A percentile compares a stretch with the other conserved stretches of the same genome.
Conservation (phyloP, 2,797 vertebrate genomes). For the Melanogrammus aeglefinus region DNA sequence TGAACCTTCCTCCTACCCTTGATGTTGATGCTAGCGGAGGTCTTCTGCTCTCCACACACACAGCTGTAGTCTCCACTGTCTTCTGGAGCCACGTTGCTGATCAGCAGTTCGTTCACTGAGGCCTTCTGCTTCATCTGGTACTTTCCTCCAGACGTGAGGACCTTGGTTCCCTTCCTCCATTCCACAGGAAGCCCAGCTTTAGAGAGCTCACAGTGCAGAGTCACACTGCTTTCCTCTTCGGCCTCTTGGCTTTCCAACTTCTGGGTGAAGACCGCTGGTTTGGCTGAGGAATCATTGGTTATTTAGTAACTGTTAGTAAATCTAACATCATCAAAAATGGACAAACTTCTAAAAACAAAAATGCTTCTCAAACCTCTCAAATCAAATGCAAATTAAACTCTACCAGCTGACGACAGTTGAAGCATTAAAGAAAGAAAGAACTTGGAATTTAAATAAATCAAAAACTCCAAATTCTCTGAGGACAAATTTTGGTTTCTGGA, state of each 20-base stretch:
- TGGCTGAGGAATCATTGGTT: conserved; percentile 45
- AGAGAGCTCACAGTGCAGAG: conserved; percentile 61
- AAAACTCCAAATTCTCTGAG: background rate
- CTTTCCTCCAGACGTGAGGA: conserved; percentile 69
- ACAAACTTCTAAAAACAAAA: background rate
- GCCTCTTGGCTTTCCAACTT: conserved; percentile 64
- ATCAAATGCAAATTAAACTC: background rate
- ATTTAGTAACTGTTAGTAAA: background rate
- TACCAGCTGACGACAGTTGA: background rate
- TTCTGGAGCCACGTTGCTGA: background rate
- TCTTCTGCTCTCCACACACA: conserved; percentile 71
- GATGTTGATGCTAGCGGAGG: conserved; percentile 60
- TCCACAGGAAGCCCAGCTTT: conserved; percentile 58
- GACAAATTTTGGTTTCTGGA: background rate
- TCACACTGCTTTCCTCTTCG: conserved; percentile 54
- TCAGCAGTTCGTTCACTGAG: background rate
- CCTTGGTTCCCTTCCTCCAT: conserved; percentile 74
- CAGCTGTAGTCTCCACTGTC: conserved; percentile 67
- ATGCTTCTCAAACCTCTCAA: background rate
- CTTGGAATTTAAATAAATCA: background rate
- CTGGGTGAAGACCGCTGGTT: conserved; percentile 69
- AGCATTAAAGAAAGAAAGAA: background rate
- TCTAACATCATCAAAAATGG: background rate
- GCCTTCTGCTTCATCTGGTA: conserved; percentile 70
- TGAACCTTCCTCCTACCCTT: conserved; percentile 58